Base-by-base conservation (phyloP, 2,797 vertebrate genomes). In the Myripristis jacobus region DNA sequence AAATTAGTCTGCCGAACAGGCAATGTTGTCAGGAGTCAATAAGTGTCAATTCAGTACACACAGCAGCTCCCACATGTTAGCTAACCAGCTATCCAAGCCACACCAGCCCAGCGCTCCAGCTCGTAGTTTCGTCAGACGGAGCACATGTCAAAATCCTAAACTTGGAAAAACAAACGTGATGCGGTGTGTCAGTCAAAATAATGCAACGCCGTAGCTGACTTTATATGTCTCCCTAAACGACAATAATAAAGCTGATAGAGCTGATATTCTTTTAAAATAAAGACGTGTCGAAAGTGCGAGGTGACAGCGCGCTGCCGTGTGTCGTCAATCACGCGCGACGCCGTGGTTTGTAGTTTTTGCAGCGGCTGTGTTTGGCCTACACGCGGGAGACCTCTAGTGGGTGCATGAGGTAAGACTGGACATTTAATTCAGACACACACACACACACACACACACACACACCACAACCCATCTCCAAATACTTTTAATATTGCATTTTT, bases 271-370 rank as follows among this genome's bases (percentile, higher is more conserved):
- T 18, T 47, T 7, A 12, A 15, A 15, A 10, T 21, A 48, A 13
- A 52, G 27, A 21, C 13, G 0, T 65, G 59, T 55, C 81, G 90
- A 92, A 92, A 91, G 73, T 88, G 86, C 68, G 48, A 61, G 0
- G 1, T 8, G 19, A 31, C 5, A 4, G 22, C 8, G 1, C 1
- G 6, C 10, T 24, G 7, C 5, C 0, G 10, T 8, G 50, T 63
- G 63, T 22, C 80, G 71, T 71, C 69, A 80, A 10, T 10, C 1
- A 13, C 0, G 59, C n/a, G 55, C 16, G 59, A 60, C 72, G 8
- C 13, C 18, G 8, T 8, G 3, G 43, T 53, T 31, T 54, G 52
- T 54, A 31, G 48, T 51, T 19, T 21, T 50, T 50, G 41, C 16
- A 12, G 36, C 11, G 13, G 36, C 9, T 16, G 3, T 16, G 15